Conservation (phyloP, 2,113 vertebrate species). For the Barnardius zonarius region DNA sequence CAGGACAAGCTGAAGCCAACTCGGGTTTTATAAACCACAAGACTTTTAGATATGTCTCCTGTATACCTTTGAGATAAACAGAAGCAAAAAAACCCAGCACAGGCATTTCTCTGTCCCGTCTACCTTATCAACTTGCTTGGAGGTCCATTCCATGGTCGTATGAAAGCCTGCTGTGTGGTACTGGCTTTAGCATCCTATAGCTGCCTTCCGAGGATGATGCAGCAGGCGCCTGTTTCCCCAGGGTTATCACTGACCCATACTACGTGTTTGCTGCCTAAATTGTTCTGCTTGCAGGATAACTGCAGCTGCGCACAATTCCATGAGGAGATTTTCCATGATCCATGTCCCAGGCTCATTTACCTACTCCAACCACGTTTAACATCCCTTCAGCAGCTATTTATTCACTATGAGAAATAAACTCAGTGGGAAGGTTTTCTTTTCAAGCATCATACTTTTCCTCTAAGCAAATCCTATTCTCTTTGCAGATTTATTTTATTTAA, state of each 20-base stretch:
- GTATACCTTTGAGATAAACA: background rate
- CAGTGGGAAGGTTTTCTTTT: background rate
- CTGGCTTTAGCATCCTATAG: background rate
- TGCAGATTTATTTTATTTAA: background rate
- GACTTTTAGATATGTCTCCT: background rate
- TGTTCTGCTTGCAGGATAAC: background rate
- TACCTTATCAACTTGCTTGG: background rate
- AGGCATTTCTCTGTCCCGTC: background rate
- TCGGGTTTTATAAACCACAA: background rate
- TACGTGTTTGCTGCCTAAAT: background rate
- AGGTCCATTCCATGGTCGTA: background rate
- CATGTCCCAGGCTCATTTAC: background rate
- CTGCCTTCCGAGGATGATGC: background rate
- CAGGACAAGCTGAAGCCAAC: background rate
- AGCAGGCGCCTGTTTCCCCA: background rate
- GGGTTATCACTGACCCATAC: background rate
- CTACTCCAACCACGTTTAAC: background rate
- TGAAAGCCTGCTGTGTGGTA: background rate
- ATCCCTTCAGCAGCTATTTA: background rate
- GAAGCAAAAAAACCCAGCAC: background rate
- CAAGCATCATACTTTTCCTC: background rate
- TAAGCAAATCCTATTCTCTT: background rate
- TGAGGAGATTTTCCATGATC: background rate
- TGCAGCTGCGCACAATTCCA: background rate
- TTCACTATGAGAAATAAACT: background rate